A percentile compares a stretch with the other conserved stretches of the same genome.
Conservation (phyloP, 2,888 invertebrate genomes). For the Meandrusa payeni region DNA sequence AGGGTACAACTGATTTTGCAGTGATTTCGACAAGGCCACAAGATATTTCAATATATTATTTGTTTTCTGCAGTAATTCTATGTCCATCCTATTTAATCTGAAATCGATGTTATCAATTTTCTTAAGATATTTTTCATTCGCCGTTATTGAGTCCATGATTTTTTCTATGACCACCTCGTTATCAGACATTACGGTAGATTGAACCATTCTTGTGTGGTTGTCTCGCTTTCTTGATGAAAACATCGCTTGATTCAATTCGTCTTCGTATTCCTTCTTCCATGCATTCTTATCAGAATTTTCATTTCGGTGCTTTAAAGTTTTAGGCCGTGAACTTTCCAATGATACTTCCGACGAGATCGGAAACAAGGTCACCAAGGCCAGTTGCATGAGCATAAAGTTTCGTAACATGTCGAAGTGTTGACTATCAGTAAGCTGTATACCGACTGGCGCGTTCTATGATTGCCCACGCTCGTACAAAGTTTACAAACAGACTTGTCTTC, state of each 20-base stretch:
- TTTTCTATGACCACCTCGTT: constrained; percentile 63
- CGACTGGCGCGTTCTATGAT: constrained; percentile 40
- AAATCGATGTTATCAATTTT: constrained; percentile 72
- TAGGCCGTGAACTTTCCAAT: constrained; percentile 36
- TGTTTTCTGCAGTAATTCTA: constrained; percentile 69
- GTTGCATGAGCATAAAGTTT: constrained; percentile 32
- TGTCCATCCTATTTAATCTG: constrained; percentile 63
- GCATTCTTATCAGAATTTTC: constrained; percentile 48
- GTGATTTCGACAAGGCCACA: constrained; percentile 42
- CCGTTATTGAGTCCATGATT: constrained; percentile 62
- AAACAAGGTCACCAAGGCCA: too few species aligned
- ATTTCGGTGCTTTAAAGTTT: constrained; percentile 43
- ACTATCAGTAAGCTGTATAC: constrained; percentile 34
- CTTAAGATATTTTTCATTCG: constrained; percentile 69
- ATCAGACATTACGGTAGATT: constrained; percentile 41
- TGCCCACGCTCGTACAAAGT: constrained; percentile 33
- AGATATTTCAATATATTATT: constrained; percentile 59
- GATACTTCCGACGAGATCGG: constrained; percentile 38
- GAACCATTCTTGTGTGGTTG: constrained; percentile 50
- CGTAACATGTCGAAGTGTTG: constrained; percentile 50
- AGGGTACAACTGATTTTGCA: constrained; percentile 35
- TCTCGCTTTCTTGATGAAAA: constrained; percentile 43
- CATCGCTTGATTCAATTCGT: constrained; percentile 63
- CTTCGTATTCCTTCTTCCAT: constrained; percentile 71
- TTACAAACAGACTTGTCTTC: constrained; percentile 44